Conservation (phyloP, 2,888 invertebrate species). For the Sisyra nigra region DNA sequence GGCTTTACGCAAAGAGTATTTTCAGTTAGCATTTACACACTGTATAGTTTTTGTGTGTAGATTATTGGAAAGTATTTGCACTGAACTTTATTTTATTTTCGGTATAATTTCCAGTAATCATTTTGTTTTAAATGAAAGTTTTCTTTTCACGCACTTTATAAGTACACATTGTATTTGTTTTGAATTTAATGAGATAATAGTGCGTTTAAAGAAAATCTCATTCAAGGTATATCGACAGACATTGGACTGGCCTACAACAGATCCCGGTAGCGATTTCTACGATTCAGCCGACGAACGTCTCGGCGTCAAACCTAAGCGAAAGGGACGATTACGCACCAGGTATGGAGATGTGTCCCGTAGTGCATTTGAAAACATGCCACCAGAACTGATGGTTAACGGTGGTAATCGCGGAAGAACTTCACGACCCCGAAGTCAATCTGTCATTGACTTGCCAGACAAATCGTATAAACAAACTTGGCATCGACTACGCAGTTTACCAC, state of each 20-base stretch:
- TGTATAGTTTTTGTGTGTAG: no score
- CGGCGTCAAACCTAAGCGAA: conserved; percentile 28
- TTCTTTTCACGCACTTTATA: no score
- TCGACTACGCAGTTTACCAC: conserved; percentile 29
- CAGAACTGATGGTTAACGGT: conserved; percentile 29
- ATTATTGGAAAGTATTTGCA: no score
- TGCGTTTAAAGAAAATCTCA: conserved; percentile 7
- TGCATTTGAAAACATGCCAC: conserved; percentile 36
- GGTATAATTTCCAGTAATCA: background rate
- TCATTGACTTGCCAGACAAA: conserved; percentile 30
- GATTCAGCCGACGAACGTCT: conserved; percentile 44
- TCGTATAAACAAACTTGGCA: conserved; percentile 34
- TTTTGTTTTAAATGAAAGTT: background rate
- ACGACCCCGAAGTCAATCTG: conserved; percentile 29
- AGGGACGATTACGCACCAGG: conserved; percentile 29
- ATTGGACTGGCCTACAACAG: conserved; percentile 30
- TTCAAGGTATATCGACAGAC: conserved; percentile 10
- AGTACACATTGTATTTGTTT: background rate
- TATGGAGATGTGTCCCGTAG: conserved; percentile 28
- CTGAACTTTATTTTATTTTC: background rate
- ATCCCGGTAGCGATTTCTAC: conserved; percentile 44
- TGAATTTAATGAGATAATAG: background rate
- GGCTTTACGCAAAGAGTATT: no score
- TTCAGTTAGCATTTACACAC: no score
- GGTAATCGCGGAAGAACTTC: conserved; percentile 16